Conservation (phyloP, 2,797 vertebrate genomes). For the Vultur gryphus region DNA sequence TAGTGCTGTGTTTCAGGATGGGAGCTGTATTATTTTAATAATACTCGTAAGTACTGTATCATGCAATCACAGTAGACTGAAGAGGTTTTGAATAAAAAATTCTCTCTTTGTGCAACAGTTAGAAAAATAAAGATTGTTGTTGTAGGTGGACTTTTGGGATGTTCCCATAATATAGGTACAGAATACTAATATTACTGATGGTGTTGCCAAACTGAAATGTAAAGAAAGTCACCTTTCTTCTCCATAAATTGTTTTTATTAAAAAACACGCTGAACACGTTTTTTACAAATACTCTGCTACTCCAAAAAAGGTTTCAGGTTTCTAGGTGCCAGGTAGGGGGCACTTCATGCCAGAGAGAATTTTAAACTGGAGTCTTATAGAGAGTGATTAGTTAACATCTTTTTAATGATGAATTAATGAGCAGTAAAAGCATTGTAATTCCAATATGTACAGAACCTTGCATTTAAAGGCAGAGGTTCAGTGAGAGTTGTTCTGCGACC, state of each 20-base stretch:
- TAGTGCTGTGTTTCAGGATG: background rate
- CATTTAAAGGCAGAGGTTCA: slow-evolving; percentile 65
- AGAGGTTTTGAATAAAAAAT: background rate
- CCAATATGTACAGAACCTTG: slow-evolving; percentile 61
- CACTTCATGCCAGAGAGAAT: slow-evolving; percentile 36
- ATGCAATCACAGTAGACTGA: background rate
- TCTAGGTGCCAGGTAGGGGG: background rate
- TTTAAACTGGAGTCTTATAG: slow-evolving; percentile 44
- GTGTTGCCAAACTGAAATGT: background rate
- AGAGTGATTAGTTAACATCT: slow-evolving; percentile 69
- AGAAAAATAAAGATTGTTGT: background rate
- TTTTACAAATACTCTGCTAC: background rate
- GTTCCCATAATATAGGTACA: background rate
- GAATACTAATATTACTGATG: background rate
- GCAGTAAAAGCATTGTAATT: slow-evolving; percentile 68
- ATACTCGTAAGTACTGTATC: background rate
- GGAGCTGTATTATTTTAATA: background rate
- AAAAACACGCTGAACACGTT: background rate
- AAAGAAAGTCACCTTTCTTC: background rate
- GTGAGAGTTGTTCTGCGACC: slow-evolving; percentile 67
- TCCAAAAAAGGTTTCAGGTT: background rate
- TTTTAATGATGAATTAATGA: slow-evolving; percentile 74
- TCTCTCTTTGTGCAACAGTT: background rate
- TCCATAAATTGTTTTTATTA: background rate
- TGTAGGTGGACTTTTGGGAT: background rate